Percentiles rank a stretch among this genome's conserved stretches.
Conservation (phyloP, 2,113 vertebrate species). For the Pyxicephalus adspersus region DNA sequence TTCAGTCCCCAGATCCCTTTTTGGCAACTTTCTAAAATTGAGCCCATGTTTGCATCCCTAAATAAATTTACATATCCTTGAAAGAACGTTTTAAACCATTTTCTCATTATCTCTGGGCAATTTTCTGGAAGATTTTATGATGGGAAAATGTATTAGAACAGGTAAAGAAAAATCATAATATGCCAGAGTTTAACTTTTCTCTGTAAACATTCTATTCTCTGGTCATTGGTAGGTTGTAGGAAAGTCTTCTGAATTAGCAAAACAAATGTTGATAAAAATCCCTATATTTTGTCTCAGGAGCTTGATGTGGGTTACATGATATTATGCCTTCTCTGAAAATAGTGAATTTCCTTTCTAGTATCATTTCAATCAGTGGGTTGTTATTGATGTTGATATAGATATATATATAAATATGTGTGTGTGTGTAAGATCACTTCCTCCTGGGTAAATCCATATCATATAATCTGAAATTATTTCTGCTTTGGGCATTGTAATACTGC, state of each 20-base stretch:
- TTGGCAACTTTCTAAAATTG: not conserved
- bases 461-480: not conserved
- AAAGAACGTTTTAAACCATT: not conserved
- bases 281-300: too few species aligned
- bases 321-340: not conserved
- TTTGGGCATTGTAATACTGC: not conserved
- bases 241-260: not conserved
- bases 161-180: too few species aligned
- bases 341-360: too few species aligned
- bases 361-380: too few species aligned
- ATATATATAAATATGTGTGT: too few species aligned
- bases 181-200: too few species aligned
- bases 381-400: not conserved
- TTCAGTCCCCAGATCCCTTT: not conserved
- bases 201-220: too few species aligned
- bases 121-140: too few species aligned
- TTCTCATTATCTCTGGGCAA: not conserved
- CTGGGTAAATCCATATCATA: not conserved
- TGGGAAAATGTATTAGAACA: too few species aligned
- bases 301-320: not conserved
- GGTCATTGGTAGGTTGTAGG: too few species aligned
- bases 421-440: not conserved
- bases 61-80: not conserved
- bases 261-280: too few species aligned
- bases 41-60: not conserved